Conservation (phyloP, 2,888 invertebrate species). For the Parthenolecanium corni region DNA sequence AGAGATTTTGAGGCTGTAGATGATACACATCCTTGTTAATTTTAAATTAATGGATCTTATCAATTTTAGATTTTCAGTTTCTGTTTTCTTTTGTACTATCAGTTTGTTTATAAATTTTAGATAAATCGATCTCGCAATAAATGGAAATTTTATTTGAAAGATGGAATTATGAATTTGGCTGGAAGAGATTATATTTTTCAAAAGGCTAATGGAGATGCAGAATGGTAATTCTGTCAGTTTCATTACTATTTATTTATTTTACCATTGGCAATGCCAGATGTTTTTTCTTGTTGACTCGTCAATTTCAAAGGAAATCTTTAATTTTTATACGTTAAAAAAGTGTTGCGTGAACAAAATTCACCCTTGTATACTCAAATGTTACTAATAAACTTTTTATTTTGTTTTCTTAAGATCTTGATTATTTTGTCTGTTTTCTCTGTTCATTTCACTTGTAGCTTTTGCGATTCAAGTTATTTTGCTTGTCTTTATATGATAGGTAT, state of each 20-base stretch:
- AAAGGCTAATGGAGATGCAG: slow-evolving; percentile 97
- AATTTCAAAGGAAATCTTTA: background rate
- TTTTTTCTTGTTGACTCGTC: background rate
- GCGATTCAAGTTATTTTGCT: too few relatives aligned
- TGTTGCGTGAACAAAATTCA: too few relatives aligned
- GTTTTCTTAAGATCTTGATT: too few relatives aligned
- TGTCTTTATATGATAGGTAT: too few relatives aligned
- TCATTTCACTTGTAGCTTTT: too few relatives aligned
- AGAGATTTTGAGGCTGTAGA: too few relatives aligned
- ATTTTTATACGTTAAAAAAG: background rate
- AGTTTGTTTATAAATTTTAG: slow-evolving; percentile 41
- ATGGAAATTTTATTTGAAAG: slow-evolving; percentile 99
- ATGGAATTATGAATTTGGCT: slow-evolving; percentile 97
- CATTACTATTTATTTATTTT: background rate
- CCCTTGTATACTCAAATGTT: too few relatives aligned
- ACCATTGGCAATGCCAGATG: too few relatives aligned
- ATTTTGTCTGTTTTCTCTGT: too few relatives aligned
- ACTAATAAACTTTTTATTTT: too few relatives aligned
- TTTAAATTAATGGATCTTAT: too few relatives aligned
- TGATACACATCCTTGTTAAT: too few relatives aligned
- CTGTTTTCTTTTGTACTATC: background rate
- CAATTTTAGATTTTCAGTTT: background rate
- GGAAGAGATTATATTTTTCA: slow-evolving; percentile 98
- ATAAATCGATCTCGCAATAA: slow-evolving; percentile 95
- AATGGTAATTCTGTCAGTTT: slow-evolving; percentile 57